Evolutionary conservation across 2,797 vertebrate genomes (phyloP).

Genomic region (Pipistrellus pipistrellus): DNA sequence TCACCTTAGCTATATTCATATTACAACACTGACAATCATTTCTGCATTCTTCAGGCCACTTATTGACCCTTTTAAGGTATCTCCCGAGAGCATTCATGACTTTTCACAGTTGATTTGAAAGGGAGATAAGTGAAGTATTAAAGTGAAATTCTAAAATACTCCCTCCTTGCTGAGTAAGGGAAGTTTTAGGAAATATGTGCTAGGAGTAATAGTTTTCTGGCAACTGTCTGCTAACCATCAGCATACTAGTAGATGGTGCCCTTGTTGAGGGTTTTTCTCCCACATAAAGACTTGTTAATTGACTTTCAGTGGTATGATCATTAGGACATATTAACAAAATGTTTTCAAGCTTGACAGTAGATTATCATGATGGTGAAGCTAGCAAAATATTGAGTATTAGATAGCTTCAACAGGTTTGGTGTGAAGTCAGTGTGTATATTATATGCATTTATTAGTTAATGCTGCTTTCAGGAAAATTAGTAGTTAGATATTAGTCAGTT

Average conservation of each 20-base stretch:
- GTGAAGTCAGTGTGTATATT: not conserved
- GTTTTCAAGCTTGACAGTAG: slow-evolving; percentile 8
- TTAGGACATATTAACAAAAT: not conserved
- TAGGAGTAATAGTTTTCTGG: not conserved
- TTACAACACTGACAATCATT: not conserved
- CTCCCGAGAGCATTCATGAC: not conserved
- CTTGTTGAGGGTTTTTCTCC: not conserved
- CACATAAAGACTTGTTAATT: slow-evolving; percentile 7
- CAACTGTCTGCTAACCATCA: slow-evolving; percentile 12
- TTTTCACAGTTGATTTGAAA: slow-evolving; percentile 7
- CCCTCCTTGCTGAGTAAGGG: not conserved
- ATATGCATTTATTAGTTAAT: slow-evolving; percentile 24
- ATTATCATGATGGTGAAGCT: not conserved
- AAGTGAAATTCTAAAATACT: not conserved
- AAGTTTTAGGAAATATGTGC: not conserved
- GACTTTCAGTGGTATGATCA: not conserved
- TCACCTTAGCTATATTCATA: not conserved
- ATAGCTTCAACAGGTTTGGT: not conserved
- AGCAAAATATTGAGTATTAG: slow-evolving; percentile 7
- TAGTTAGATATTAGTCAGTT: not conserved
- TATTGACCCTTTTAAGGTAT: not conserved
- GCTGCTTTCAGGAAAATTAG: not conserved
- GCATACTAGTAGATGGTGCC: not conserved
- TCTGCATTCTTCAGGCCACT: not conserved
- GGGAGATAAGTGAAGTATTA: not conserved